Percentiles rank a stretch among this genome's conserved stretches.
Conservation (phyloP, 2,888 invertebrate species). For the Sialis lutaria region DNA sequence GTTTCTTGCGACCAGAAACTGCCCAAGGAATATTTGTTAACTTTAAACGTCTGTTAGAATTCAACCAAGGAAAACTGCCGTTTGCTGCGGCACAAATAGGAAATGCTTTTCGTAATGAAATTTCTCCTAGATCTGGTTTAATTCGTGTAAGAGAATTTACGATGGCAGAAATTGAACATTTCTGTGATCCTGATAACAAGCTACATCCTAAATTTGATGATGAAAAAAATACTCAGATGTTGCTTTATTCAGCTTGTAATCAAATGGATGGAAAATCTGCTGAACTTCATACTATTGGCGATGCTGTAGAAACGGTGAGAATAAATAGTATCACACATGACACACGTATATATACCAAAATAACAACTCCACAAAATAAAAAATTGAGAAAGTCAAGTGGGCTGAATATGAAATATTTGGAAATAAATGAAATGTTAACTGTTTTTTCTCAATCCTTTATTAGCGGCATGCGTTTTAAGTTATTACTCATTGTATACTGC, state of each 20-base stretch:
- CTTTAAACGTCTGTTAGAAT: constrained; percentile 91
- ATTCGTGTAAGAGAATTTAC: constrained; percentile 95
- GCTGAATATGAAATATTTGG: too few relatives aligned
- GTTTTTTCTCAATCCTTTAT: too few relatives aligned
- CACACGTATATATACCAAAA: too few relatives aligned
- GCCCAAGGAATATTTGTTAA: constrained; percentile 99
- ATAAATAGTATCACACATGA: background rate
- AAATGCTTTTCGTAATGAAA: constrained; percentile 96
- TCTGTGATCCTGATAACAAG: constrained; percentile 84
- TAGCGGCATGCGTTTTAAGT: too few relatives aligned
- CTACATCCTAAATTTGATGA: constrained; percentile 76
- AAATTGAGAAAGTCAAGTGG: too few relatives aligned
- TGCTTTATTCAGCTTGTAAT: constrained; percentile 86
- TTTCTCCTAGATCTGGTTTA: constrained; percentile 91
- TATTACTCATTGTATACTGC: too few relatives aligned
- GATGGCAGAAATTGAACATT: constrained; percentile 99
- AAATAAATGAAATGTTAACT: too few relatives aligned
- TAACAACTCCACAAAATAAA: too few relatives aligned
- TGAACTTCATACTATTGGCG: constrained; percentile 57
- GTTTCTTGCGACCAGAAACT: constrained; percentile 91
- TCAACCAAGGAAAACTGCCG: constrained; percentile 89
- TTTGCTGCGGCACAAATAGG: constrained; percentile 98
- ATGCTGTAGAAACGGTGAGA: constrained; percentile 59
- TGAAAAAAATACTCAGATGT: constrained; percentile 56
- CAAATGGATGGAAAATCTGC: constrained; percentile 95